phyloP scores from a whole-genome alignment of 1,140 invertebrate genomes.

The Octopus bimaculoides region DNA sequence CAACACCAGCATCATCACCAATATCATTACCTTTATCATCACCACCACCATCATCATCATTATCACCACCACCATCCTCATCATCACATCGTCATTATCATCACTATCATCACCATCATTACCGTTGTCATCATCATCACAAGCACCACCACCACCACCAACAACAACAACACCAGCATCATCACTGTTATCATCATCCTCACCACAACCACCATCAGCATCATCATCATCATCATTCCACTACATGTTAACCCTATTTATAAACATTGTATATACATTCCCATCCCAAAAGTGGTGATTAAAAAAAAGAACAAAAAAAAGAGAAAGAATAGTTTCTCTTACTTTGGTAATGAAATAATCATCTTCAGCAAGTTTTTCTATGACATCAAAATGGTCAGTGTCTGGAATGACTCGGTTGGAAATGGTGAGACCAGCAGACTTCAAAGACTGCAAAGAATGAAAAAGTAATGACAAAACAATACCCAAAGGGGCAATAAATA shows the following conservation, averaged over 20 bases:
- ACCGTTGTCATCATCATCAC: not conserved
- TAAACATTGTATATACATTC: no score
- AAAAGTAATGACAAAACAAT: no score
- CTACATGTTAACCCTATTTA: no score
- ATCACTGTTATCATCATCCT: not conserved
- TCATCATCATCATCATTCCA: not conserved
- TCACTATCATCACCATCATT: not conserved
- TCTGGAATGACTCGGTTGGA: slow-evolving; percentile 33
- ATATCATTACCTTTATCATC: not conserved
- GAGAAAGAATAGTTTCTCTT: not conserved
- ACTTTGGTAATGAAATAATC: slow-evolving; percentile 32
- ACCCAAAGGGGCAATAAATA: no score
- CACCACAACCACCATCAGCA: not conserved
- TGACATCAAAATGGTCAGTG: slow-evolving; percentile 43
- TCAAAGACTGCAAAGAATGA: slow-evolving; percentile 8
- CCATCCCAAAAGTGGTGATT: no score
- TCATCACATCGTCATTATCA: not conserved
- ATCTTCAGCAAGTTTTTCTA: slow-evolving; percentile 30
- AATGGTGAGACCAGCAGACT: slow-evolving; percentile 23
- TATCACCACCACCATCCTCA: not conserved
- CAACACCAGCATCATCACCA: not conserved
- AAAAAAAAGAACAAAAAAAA: no score
- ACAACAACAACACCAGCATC: not conserved
- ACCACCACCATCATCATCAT: not conserved
- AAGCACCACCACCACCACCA: not conserved